phyloP scores from a whole-genome alignment of 2,888 invertebrate species.

The Lithophane socia region DNA sequence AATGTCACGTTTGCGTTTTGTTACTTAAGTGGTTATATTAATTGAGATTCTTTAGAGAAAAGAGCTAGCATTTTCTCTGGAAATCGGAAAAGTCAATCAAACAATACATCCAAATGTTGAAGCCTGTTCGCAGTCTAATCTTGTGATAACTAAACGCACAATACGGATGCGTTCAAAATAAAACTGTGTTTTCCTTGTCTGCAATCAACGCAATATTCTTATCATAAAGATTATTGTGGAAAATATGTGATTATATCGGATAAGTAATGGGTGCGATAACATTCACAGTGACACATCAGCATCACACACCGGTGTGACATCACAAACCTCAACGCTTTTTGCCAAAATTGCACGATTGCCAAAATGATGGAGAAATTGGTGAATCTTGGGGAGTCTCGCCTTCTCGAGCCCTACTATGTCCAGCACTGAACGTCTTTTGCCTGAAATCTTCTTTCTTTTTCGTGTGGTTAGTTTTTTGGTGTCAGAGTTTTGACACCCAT shows the following conservation, averaged over 20 bases:
- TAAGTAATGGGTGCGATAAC: background rate
- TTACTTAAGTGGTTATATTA: background rate
- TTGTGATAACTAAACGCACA: slow-evolving; percentile 39
- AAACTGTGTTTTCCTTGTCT: background rate
- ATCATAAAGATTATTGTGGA: slow-evolving; percentile 15
- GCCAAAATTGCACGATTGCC: no score
- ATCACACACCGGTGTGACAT: no score
- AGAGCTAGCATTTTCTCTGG: background rate
- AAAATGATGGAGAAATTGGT: no score
- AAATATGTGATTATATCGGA: slow-evolving; percentile 1
- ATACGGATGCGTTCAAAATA: slow-evolving; percentile 34
- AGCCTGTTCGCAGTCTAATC: background rate
- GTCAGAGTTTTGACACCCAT: no score
- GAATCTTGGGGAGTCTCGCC: no score
- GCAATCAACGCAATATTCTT: background rate
- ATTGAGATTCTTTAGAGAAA: background rate
- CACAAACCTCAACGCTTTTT: background rate
- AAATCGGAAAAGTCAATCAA: background rate
- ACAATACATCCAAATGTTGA: background rate
- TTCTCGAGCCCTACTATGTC: no score
- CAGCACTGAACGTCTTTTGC: no score
- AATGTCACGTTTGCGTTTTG: slow-evolving; percentile 24
- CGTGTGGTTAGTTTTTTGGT: no score
- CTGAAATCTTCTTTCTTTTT: no score
- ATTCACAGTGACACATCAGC: background rate